Evolutionary conservation across 1,140 invertebrate genomes (phyloP).

Genomic region (Pemphigus obesinymphae): DNA sequence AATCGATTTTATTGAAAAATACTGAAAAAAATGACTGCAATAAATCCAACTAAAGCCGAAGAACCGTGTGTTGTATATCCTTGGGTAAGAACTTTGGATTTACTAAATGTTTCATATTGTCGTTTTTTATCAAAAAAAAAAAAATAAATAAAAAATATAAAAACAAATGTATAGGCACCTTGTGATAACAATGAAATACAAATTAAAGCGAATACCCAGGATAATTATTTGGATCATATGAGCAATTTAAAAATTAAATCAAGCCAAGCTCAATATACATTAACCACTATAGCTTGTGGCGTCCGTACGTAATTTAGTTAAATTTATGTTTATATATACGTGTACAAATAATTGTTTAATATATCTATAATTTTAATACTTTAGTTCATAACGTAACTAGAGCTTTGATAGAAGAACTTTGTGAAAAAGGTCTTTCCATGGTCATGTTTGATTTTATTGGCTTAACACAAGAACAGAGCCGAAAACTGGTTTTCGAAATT

Average conservation of each 20-base stretch:
- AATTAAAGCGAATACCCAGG: neutral
- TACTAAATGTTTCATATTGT: neutral
- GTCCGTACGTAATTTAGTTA: constrained; percentile 10
- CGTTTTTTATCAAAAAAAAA: neutral
- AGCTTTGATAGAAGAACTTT: neutral
- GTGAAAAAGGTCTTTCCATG: constrained; percentile 5
- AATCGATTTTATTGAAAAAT: neutral
- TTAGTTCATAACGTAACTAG: neutral
- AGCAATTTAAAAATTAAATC: constrained; percentile 1
- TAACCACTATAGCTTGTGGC: constrained; percentile 12
- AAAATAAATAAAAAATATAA: neutral
- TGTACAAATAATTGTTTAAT: too few species aligned
- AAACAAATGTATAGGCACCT: neutral
- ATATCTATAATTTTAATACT: too few species aligned
- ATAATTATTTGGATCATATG: constrained; percentile 1
- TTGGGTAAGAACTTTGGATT: neutral
- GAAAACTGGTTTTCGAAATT: neutral
- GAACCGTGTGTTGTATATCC: neutral
- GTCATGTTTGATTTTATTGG: neutral
- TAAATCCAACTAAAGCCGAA: neutral
- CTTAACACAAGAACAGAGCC: neutral
- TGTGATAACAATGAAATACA: neutral
- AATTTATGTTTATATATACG: too few species aligned
- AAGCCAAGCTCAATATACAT: neutral
- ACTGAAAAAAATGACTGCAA: neutral